Evolutionary conservation across 2,797 vertebrate species (phyloP).

Genomic region (Odontamblyopus rebecca): DNA sequence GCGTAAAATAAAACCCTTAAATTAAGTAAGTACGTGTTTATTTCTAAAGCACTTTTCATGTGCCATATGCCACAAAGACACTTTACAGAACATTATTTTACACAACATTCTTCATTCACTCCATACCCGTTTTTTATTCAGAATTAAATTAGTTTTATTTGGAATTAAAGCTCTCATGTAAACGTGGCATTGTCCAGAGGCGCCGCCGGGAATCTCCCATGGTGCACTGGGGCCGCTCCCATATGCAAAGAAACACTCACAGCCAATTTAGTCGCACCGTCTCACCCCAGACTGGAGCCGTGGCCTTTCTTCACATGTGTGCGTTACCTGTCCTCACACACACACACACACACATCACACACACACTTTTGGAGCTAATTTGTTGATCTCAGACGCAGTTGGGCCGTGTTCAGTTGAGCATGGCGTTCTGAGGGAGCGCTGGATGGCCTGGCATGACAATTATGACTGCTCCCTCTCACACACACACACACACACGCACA

Average conservation of each 20-base stretch:
- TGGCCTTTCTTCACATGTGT: constrained; percentile 84
- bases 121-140: too few species aligned
- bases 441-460: constrained; percentile 90
- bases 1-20: too few species aligned
- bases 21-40: too few species aligned
- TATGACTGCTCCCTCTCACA: constrained; percentile 42
- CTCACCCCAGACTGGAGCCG: constrained; percentile 91
- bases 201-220: constrained; percentile 88
- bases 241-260: constrained; percentile 86
- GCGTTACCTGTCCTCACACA: constrained; percentile 31
- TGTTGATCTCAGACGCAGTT: constrained; percentile 95
- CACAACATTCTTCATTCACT: too few species aligned
- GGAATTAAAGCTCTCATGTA: too few species aligned
- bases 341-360: constrained; percentile 25
- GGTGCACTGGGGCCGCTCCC: constrained; percentile 83
- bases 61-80: too few species aligned
- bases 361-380: constrained; percentile 73
- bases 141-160: too few species aligned
- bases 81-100: too few species aligned
- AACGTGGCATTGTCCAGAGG: constrained; percentile 75
- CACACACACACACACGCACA: constrained; percentile 20
- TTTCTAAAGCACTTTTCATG: too few species aligned
- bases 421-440: constrained; percentile 84
- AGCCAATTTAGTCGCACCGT: constrained; percentile 93
- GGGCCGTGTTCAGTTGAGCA: constrained; percentile 90